These are phyloP conservation scores for Tribolium madens DNA, from an alignment of 1,140 invertebrate genomes.

Conservation along the genomic window DNA sequence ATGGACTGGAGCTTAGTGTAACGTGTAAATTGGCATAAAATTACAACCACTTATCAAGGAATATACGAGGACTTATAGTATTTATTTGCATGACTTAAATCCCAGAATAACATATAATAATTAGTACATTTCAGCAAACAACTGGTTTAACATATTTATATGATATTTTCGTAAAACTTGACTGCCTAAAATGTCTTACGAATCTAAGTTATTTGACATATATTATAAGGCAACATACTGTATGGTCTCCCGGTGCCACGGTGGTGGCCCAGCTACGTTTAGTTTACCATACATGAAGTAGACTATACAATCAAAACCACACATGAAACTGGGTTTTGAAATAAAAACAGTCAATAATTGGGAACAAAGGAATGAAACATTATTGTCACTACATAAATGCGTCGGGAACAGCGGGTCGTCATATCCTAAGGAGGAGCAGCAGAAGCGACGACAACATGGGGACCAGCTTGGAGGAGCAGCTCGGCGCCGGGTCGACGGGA, in stretches of 20 bases:
- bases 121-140: slow-evolving; percentile 40
- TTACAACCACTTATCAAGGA: slow-evolving; percentile 41
- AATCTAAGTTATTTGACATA: slow-evolving; percentile 53
- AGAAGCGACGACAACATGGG: slow-evolving; percentile 39
- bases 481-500: slow-evolving; percentile 52
- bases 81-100: slow-evolving; percentile 44
- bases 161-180: slow-evolving; percentile 50
- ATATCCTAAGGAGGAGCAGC: slow-evolving; percentile 50
- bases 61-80: slow-evolving; percentile 43
- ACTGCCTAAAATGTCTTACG: slow-evolving; percentile 41
- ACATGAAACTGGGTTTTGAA: slow-evolving; percentile 42
- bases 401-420: slow-evolving; percentile 43
- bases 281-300: slow-evolving; percentile 41
- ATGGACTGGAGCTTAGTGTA: slow-evolving; percentile 18
- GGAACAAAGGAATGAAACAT: slow-evolving; percentile 40
- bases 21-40: slow-evolving; percentile 43
- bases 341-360: slow-evolving; percentile 46
- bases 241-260: slow-evolving; percentile 51
- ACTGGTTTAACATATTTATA: slow-evolving; percentile 43
- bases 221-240: slow-evolving; percentile 61
- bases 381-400: slow-evolving; percentile 60
- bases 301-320: slow-evolving; percentile 40
- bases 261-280: slow-evolving; percentile 35
- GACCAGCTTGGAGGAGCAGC: slow-evolving; percentile 12
- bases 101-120: slow-evolving; percentile 39